phyloP scores from a whole-genome alignment of 2,113 vertebrate species.

The Neogale vison region DNA sequence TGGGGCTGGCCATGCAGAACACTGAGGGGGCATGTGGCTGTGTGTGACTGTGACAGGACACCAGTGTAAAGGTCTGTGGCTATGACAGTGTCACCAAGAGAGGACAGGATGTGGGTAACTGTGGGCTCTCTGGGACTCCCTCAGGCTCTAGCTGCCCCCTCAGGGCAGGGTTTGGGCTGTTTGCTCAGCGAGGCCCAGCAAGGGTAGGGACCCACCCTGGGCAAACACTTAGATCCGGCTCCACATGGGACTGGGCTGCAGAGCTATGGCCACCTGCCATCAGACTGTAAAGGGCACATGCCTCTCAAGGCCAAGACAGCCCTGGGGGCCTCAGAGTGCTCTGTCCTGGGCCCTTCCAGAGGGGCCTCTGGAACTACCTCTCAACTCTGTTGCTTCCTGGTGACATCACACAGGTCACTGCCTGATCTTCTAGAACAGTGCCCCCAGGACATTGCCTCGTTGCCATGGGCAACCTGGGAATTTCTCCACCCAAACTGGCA shows the following conservation, averaged over 20 bases:
- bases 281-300: not conserved
- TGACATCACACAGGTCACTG: conserved; percentile 68
- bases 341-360: not conserved
- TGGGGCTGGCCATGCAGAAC: not conserved
- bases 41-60: not conserved
- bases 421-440: conserved; percentile 65
- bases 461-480: conserved; percentile 51
- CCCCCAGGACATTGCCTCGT: not conserved
- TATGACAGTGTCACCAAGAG: not conserved
- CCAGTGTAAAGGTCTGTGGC: not conserved
- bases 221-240: conserved; percentile 69
- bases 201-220: conserved; percentile 33
- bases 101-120: not conserved
- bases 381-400: conserved; percentile 8
- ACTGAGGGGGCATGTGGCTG: not conserved
- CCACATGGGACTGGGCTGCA: not conserved
- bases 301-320: not conserved
- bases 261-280: not conserved
- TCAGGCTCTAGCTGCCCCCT: not conserved
- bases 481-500: conserved; percentile 35
- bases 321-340: not conserved
- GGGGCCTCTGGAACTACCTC: not conserved
- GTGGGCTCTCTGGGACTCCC: not conserved
- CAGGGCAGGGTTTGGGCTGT: conserved; percentile 1
- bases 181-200: conserved; percentile 43